Base-by-base conservation (phyloP, 2,888 invertebrate species). In the Panopea generosa region DNA sequence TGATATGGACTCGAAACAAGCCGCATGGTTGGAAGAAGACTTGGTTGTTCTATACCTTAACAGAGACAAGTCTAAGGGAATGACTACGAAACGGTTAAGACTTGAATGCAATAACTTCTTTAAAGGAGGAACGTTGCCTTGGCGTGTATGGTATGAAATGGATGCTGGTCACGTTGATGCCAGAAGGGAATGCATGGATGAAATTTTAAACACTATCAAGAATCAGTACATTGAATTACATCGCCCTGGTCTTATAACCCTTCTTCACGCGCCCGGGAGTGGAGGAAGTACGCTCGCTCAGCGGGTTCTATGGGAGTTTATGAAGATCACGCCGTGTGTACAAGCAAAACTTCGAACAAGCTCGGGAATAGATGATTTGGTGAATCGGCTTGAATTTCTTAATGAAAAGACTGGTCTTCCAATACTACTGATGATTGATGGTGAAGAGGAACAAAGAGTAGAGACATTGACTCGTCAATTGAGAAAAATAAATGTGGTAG, bases 261-360 rank as follows among this genome's bases (percentile, higher is more conserved):
- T 83, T 2, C 57, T 57, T 6, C 83, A 83, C 47, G 74, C 80
- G 0, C 83, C 83, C 18, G 83, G 83, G 2, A 61, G 75, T 7
- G 83, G 83, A n/a, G 83, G 83, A 14, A 77, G 80, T 43, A 83
- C 83, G 14, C 55, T 80, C 27, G 72, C 77, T 16, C 83, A 83
- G 47, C 26, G 77, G 26, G 47, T 83, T 22, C 24, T 80, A 18
- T 83, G 80, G 77, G 76, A 75, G 11, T 60, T 83, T 3, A 68
- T 53, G 3, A 49, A 50, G 18, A 49, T 9, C 20, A 47, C 56
- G 11, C 80, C 83, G 11, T 80, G 80, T 26, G 77, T 62, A 0
- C 77, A 83, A 20, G 33, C 77, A 0, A 78, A 73, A 45, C 57
- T 59, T n/a, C 29, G 62, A 2, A 60, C 66, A 7, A 63, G 57